These are phyloP conservation scores for Petrolisthes cinctipes DNA, from an alignment of 2,888 invertebrate genomes.

Conservation along the genomic window DNA sequence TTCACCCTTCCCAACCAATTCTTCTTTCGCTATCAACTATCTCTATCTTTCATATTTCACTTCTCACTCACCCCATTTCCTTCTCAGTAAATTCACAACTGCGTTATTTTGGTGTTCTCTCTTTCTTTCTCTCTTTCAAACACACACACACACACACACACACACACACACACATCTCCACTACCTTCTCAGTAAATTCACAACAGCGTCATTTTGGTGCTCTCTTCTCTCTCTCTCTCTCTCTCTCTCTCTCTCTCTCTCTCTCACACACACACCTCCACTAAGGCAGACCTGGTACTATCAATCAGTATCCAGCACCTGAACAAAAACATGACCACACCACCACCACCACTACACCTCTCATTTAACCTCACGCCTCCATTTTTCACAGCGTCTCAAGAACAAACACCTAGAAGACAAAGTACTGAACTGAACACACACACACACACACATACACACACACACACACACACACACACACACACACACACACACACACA, in stretches of 20 bases:
- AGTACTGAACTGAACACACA: neutral
- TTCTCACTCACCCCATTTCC: neutral
- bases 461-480: neutral
- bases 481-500: neutral
- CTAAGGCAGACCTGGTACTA: too few relatives aligned
- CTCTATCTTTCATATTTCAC: neutral
- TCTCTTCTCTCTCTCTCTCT: conserved; percentile 31
- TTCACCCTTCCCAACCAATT: neutral
- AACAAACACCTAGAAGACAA: too few relatives aligned
- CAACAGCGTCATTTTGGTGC: neutral
- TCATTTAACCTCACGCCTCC: neutral
- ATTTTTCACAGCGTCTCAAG: neutral
- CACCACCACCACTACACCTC: neutral
- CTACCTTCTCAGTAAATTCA: neutral
- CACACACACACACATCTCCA: conserved; percentile 13
- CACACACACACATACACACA: neutral
- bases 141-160: neutral
- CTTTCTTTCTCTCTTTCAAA: too few relatives aligned
- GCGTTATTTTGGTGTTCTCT: neutral
- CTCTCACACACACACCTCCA: conserved; percentile 4
- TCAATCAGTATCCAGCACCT: neutral
- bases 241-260: conserved; percentile 45
- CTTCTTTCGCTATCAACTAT: too few relatives aligned
- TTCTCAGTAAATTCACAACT: neutral
- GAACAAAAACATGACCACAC: neutral